Percentiles rank a stretch among this genome's conserved stretches.
Evolutionary conservation across 1,140 invertebrate species (phyloP).

Genomic region (Cylas formicarius): DNA sequence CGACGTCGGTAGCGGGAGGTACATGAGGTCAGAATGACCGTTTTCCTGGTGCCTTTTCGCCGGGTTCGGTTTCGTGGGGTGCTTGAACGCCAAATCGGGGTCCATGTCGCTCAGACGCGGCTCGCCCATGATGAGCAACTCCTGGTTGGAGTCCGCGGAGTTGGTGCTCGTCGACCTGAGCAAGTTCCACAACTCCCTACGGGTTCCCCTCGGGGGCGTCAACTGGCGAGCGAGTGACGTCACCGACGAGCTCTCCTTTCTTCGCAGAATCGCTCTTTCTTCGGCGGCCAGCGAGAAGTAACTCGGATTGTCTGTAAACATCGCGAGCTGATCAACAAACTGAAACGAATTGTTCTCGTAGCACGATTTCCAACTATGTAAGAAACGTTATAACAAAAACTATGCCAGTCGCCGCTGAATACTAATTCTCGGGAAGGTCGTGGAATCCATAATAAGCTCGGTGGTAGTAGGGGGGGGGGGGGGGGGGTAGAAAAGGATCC

Average conservation of each 20-base stretch:
- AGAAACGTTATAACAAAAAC: slow-evolving; percentile 2
- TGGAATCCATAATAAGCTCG: background rate
- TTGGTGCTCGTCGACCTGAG: slow-evolving; percentile 46
- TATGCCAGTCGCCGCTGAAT: background rate
- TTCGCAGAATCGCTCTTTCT: slow-evolving; percentile 13
- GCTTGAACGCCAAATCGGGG: slow-evolving; percentile 43
- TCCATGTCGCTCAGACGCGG: slow-evolving; percentile 51
- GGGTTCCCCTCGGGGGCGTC: slow-evolving; percentile 23
- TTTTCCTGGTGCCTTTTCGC: slow-evolving; percentile 28
- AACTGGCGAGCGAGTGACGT: slow-evolving; percentile 27
- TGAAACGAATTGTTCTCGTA: background rate
- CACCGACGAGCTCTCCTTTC: slow-evolving; percentile 26
- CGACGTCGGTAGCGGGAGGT: slow-evolving; percentile 35
- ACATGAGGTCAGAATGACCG: slow-evolving; percentile 42
- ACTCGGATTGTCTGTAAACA: slow-evolving; percentile 52
- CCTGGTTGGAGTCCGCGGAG: slow-evolving; percentile 46
- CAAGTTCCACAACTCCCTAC: slow-evolving; percentile 16
- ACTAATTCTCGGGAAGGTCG: slow-evolving; percentile 3
- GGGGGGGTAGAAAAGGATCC: slow-evolving; percentile 6
- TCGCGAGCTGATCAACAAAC: background rate
- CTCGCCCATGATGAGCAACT: slow-evolving; percentile 48
- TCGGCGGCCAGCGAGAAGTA: slow-evolving; percentile 49
- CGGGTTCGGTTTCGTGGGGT: slow-evolving; percentile 34
- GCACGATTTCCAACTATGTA: background rate
- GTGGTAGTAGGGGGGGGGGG: slow-evolving; percentile 6